Base-by-base conservation (phyloP, 2,888 invertebrate species). In the Drosophila mettleri region DNA sequence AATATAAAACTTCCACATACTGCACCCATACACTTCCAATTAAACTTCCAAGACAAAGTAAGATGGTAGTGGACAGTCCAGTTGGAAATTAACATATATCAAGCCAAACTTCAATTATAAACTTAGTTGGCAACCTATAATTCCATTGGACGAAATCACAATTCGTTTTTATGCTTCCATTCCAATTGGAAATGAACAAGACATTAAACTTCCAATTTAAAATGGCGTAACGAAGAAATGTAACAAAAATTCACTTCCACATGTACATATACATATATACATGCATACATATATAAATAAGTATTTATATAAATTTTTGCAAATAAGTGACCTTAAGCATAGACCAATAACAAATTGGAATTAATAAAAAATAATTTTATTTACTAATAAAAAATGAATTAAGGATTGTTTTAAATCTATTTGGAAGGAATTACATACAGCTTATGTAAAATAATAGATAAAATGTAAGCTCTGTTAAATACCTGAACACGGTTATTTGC, bases 201-300 rank as follows among this genome's bases (percentile, higher is more conserved):
- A 74, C 1, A 88, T 88, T 83, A 88, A 75, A 69, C 86, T 82
- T 88, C 81, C 88, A 82, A 49, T 34, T 59, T 62, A 74, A 57
- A 49, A 27, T 68, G 58, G 39, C 62, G 59, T 39, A 49, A 48
- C 33, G 51, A 41, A 58, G 18, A 72, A 63, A 51, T n/a, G n/a
- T n/a, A 51, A 51, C 38, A 18, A 36, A 55, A 59, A 54, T 52
- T 54, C 51, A 57, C 64, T 75, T 75, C 79, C 69, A 79, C 51
- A 45, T 75, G 75, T 75, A 75, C 51, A 74, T 74, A 54, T 14
- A 60, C 48, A 64, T 78, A 55, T 12, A 57, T 48, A 70, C 34
- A 67, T 58, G 9, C 33, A 48, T 48, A 36, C 52, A 49, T 78
- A 46, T 55, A 57, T 38, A 38, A 43, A 52, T 51, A 74, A 78